phyloP scores from a whole-genome alignment of 2,888 invertebrate genomes.

The Molanna angustata region DNA sequence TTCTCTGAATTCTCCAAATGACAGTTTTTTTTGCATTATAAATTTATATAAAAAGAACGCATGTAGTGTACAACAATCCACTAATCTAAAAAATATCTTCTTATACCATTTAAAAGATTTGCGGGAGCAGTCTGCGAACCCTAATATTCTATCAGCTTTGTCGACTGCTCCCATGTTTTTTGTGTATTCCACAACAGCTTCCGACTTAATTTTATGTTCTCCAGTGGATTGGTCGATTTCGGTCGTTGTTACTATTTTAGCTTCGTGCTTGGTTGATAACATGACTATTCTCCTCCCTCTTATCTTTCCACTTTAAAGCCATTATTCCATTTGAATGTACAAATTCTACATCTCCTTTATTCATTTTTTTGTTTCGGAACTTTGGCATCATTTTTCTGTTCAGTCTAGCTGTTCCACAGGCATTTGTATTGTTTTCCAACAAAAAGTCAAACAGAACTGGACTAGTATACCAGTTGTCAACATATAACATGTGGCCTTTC shows the following conservation, averaged over 20 bases:
- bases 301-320: constrained; percentile 3
- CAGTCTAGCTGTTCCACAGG: constrained; percentile 1
- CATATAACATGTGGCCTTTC: constrained; percentile 10
- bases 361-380: not conserved
- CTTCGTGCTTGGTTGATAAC: not conserved
- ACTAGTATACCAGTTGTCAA: constrained; percentile 15
- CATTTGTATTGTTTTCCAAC: not conserved
- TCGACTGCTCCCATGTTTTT: constrained; percentile 14
- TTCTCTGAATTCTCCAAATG: constrained; percentile 6
- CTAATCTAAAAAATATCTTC: constrained; percentile 10
- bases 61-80: constrained; percentile 2
- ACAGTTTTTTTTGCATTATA: not conserved
- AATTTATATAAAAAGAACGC: constrained; percentile 1
- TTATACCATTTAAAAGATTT: constrained; percentile 18
- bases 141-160: constrained; percentile 5
- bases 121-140: constrained; percentile 9
- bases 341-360: constrained; percentile 1
- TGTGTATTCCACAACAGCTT: constrained; percentile 7
- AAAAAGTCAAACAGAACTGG: constrained; percentile 10
- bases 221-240: constrained; percentile 3
- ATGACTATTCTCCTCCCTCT: constrained; percentile 3
- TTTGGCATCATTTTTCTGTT: constrained; percentile 2
- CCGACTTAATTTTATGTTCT: not conserved
- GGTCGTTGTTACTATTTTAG: not conserved
- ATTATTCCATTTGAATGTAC: constrained; percentile 1